Evolutionary conservation across 2,888 invertebrate species (phyloP).

Genomic region (Netelia virgata): DNA sequence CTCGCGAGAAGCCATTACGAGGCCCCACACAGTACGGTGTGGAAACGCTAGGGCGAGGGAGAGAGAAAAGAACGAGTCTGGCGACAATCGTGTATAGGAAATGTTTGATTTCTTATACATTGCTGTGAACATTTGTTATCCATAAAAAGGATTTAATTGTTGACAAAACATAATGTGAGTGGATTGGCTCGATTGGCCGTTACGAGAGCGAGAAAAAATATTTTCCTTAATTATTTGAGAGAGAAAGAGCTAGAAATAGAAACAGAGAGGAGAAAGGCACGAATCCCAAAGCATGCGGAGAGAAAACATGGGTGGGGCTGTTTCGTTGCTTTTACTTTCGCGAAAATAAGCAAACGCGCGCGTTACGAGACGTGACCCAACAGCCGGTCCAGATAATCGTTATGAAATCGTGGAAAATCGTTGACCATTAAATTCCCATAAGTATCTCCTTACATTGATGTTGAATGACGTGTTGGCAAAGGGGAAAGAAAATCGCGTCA

Average conservation of each 20-base stretch:
- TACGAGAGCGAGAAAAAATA: conserved; percentile 44
- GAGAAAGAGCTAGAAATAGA: conserved; percentile 20
- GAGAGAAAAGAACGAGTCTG: conserved; percentile 29
- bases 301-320: conserved; percentile 47
- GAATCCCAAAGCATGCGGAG: conserved; percentile 36
- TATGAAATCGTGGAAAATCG: neutral
- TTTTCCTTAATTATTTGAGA: conserved; percentile 20
- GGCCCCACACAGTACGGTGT: conserved; percentile 54
- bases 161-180: conserved; percentile 80
- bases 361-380: neutral
- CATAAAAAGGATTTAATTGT: conserved; percentile 80
- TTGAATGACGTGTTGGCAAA: conserved; percentile 1
- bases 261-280: neutral
- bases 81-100: conserved; percentile 73
- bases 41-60: conserved; percentile 27
- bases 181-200: conserved; percentile 73
- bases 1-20: conserved; percentile 42
- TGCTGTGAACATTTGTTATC: conserved; percentile 79
- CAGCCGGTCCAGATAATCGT: neutral
- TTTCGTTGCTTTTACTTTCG: conserved; percentile 35
- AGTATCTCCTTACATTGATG: neutral
- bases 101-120: conserved; percentile 76
- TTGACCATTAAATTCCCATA: neutral
- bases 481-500: conserved; percentile 4
- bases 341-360: conserved; percentile 36